Conservation (phyloP, 2,113 vertebrate species). For the Cygnus atratus region DNA sequence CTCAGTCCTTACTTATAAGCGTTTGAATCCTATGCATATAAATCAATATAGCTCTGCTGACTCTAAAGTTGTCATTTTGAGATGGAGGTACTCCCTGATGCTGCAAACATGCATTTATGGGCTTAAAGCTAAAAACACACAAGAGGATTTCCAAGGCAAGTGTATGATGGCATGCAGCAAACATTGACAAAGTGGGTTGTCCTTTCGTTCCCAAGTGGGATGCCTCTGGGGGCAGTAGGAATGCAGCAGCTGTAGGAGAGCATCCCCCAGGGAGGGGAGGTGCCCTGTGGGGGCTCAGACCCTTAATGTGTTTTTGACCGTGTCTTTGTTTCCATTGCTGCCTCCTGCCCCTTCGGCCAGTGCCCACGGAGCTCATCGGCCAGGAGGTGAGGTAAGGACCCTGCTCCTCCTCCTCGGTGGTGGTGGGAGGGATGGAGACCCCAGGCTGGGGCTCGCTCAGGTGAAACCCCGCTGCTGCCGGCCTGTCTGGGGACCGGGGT, state of each 20-base stretch:
- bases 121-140: not conserved
- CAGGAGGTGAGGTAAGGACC: conserved; percentile 93
- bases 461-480: not conserved
- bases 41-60: not conserved
- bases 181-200: not conserved
- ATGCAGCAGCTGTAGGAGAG: not conserved
- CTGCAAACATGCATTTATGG: not conserved
- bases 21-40: not conserved
- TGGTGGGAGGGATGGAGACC: not conserved
- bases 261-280: not conserved
- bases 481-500: not conserved
- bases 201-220: not conserved
- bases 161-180: not conserved
- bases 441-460: fast-evolving
- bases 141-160: not conserved
- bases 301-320: not conserved
- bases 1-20: not conserved
- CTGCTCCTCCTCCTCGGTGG: not conserved
- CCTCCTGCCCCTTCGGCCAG: conserved; percentile 34
- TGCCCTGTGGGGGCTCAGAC: fast-evolving
- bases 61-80: not conserved
- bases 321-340: conserved; percentile 14
- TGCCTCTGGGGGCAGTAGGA: fast-evolving
- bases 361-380: conserved; percentile 86
- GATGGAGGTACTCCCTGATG: not conserved